A percentile compares a stretch with the other conserved stretches of the same genome.
Evolutionary conservation across 2,113 vertebrate genomes (phyloP).

Genomic region (Nematolebias whitei): DNA sequence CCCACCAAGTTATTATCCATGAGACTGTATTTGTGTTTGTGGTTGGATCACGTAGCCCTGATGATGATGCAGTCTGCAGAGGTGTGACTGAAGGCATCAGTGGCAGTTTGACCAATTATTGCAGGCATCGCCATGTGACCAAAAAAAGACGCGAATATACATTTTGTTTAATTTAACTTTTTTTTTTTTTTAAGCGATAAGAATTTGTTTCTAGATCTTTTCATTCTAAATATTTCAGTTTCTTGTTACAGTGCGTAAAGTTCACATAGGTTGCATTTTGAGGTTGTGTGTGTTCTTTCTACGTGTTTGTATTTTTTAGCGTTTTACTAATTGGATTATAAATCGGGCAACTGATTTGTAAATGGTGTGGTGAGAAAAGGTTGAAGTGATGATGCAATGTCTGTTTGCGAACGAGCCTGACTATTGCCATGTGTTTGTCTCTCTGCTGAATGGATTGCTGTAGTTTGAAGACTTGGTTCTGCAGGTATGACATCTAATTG

Average conservation of each 20-base stretch:
- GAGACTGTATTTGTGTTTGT: not conserved
- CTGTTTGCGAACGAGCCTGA: constrained; percentile 53
- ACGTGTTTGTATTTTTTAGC: not conserved
- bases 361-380: not conserved
- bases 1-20: not conserved
- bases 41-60: not conserved
- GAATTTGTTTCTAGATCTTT: no score
- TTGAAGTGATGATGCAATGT: constrained; percentile 42
- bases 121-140: no score
- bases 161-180: no score
- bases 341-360: constrained; percentile 5
- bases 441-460: constrained; percentile 67
- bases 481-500: constrained; percentile 84
- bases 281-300: not conserved
- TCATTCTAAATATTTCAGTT: no score
- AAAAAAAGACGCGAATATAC: no score
- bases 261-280: not conserved
- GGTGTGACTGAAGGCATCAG: no score
- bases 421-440: constrained; percentile 62
- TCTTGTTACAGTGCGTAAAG: not conserved
- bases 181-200: no score
- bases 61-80: no score
- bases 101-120: no score
- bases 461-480: constrained; percentile 87
- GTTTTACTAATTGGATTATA: not conserved